Base-by-base conservation (phyloP, 2,797 vertebrate species). In the Epinephelus malabaricus region DNA sequence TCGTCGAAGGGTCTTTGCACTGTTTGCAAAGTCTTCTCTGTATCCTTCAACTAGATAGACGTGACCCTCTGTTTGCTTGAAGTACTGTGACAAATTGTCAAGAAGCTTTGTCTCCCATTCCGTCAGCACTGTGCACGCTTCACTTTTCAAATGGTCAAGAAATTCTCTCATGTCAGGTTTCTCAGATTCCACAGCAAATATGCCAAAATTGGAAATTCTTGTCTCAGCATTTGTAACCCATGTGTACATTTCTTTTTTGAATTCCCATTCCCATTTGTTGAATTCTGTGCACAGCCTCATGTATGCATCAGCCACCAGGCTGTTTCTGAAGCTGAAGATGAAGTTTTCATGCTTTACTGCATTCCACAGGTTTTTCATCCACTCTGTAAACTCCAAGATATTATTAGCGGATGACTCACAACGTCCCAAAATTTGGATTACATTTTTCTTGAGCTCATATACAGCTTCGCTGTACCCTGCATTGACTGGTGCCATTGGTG, bases 401-500 rank as follows among this genome's bases (percentile, higher is more conserved):
- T 89, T 69, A 45, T 92, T 91, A 17, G 86, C 53, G 8, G 63
- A 50, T 23, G 84, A 84, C 45, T 76, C 27, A 81, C 86, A 69
- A 0, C 88, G 86, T 83, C 77, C 77, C 70, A 96, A 79, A 2
- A 89, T 84, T 1, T 94, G 78, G 1, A 95, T 84, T 5, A 96
- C 82, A 38, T 92, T 93, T 47, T 92, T 94, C 85, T 96, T 96
- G 43, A 97, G 72, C 2, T 95, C 94, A 60, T 93, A 94, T 4
- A 95, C 93, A 65, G 90, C 56, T 58, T 96, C 96, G 0, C 95
- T 96, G 85, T 97, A 97, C 0, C 94, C 95, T 78, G 85, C 73
- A 77, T 95, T 96, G 46, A 96, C 95, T 8, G 95, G 84, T 3
- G 96, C 96, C 96, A 96, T 96, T 54, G 96, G 95, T 40, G 96